These are phyloP conservation scores for Xestia c-nigrum DNA, from an alignment of 2,888 invertebrate species.

Conservation along the genomic window DNA sequence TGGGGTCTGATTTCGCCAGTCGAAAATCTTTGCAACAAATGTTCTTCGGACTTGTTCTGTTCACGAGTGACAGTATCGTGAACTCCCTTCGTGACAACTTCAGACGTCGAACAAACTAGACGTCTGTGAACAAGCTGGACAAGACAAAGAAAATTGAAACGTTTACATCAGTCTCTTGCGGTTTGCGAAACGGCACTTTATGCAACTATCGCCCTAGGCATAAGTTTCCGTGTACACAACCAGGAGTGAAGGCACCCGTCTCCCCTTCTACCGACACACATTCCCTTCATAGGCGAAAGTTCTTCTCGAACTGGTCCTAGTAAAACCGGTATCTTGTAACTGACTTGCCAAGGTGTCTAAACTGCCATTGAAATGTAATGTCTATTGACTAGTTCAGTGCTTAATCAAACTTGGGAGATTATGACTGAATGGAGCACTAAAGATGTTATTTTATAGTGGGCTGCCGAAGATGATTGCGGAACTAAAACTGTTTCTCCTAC, in stretches of 20 bases:
- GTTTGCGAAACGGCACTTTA: constrained; percentile 82
- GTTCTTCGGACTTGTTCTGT: constrained; percentile 11
- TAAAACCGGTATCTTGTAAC: constrained; percentile 79
- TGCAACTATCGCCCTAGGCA: constrained; percentile 78
- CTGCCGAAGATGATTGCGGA: constrained; percentile 8
- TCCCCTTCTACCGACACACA: constrained; percentile 62
- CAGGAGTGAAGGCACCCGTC: constrained; percentile 71
- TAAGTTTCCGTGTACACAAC: constrained; percentile 71
- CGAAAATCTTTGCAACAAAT: constrained; percentile 12
- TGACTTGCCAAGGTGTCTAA: constrained; percentile 79
- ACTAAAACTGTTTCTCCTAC: constrained; percentile 1
- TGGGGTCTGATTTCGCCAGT: neutral
- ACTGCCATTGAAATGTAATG: constrained; percentile 79
- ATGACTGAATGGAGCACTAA: constrained; percentile 43
- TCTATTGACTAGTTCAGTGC: constrained; percentile 70
- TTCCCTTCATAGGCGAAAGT: constrained; percentile 70
- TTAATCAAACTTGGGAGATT: constrained; percentile 58
- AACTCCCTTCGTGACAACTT: constrained; percentile 57
- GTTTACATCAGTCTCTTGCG: constrained; percentile 79
- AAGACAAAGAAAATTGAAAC: constrained; percentile 83
- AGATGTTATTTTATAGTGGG: constrained; percentile 44
- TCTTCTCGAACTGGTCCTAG: constrained; percentile 76
- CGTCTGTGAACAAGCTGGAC: constrained; percentile 71
- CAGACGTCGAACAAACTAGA: constrained; percentile 64
- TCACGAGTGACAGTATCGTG: constrained; percentile 38